Base-by-base conservation (phyloP, 1,140 invertebrate genomes). In the Leguminivora glycinivorella region DNA sequence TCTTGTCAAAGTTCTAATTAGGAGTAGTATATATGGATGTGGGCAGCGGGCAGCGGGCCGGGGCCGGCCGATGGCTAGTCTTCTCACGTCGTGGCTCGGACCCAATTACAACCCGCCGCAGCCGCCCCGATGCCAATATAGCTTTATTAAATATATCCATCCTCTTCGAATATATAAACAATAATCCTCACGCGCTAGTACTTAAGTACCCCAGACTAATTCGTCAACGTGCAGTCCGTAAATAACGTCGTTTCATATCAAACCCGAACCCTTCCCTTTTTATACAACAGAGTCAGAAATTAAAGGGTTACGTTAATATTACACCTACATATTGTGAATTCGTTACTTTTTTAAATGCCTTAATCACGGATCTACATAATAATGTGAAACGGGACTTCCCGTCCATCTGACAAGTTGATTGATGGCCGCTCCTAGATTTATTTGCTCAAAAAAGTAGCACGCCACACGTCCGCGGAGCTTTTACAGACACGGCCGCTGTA, bases 1-100 rank as follows among this genome's bases (percentile, higher is more conserved):
- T 90, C 88, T 90, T 83, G 88, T 83, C 82, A 90, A 89, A 90
- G 86, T 85, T 88, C 86, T 83, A 88, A 90, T 90, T 88, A 87
- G 76, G 47, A 7, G 19, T 22, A 52, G 6, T 52, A 74, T 73
- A 75, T 67, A 74, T 78, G 66, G 73, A 72, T 73, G 70, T 68
- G 74, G 74, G 69, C 72, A 75, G 58, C 60, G 74, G 75, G 56
- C 73, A 60, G 47, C 67, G 70, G 70, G 70, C 70, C 66, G 68
- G 74, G 79, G 79, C 79, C 75, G 79, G 75, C 69, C 78, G 78
- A 79, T 85, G 80, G 78, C 58, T 75, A 83, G 83, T 83, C 83
- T 74, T 78, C 80, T 83, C 83, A 85, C 83, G 83, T 83, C 79
- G 80, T 73, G 31, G 24, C 72, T 70, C 70, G 70, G 63, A 71